phyloP scores from a whole-genome alignment of 92 coral and sea anemone species.

The Isaurus tuberculatus region DNA sequence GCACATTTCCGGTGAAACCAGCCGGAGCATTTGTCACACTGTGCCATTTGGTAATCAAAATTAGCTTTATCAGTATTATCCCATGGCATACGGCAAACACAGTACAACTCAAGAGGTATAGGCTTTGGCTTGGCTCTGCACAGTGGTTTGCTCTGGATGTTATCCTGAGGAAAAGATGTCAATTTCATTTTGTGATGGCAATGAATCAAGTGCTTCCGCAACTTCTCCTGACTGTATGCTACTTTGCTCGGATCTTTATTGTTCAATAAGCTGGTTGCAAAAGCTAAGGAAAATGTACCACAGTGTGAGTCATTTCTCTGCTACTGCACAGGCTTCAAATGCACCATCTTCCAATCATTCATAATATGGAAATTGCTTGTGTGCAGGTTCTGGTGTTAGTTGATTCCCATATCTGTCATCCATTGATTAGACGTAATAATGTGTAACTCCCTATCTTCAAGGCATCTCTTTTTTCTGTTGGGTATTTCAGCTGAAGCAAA shows the following conservation, averaged over 20 bases:
- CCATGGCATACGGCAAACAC: conserved; percentile 1
- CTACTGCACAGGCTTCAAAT: conserved; percentile 2
- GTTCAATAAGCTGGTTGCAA: not conserved
- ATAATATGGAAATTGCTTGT: conserved; percentile 28
- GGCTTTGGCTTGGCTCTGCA: not conserved
- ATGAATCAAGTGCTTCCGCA: not conserved
- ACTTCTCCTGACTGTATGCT: not conserved
- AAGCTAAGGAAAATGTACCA: conserved; percentile 4
- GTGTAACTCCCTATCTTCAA: not conserved
- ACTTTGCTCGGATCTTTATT: not conserved
- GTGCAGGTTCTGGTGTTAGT: conserved; percentile 34
- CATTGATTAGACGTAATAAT: conserved; percentile 16
- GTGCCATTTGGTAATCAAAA: conserved; percentile 2
- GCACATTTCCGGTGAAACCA: conserved; percentile 1
- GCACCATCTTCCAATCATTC: conserved; percentile 27
- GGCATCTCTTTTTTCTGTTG: conserved; percentile 8
- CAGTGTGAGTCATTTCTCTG: not conserved
- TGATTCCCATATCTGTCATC: conserved; percentile 10
- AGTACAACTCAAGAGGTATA: not conserved
- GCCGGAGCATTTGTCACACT: not conserved
- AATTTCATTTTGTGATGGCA: not conserved
- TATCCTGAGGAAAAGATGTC: not conserved
- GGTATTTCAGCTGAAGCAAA: not conserved
- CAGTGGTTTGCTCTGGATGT: not conserved
- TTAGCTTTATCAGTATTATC: conserved; percentile 4